Conservation (phyloP, 2,888 invertebrate genomes). For the Spodoptera littoralis region DNA sequence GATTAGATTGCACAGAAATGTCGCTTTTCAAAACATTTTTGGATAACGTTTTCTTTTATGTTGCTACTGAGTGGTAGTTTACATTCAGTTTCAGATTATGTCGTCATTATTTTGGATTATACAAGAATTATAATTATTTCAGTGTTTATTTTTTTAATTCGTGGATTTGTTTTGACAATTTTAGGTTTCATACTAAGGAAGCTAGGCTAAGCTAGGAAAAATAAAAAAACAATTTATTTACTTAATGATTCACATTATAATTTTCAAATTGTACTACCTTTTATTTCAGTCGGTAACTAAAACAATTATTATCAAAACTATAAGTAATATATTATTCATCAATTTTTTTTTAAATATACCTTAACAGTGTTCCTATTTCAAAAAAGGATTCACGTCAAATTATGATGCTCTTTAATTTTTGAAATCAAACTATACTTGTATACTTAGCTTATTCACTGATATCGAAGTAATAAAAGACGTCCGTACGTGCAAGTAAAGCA, state of each 20-base stretch:
- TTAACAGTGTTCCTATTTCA: too few species aligned
- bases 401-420: not conserved
- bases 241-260: too few species aligned
- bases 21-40: slow-evolving; percentile 60
- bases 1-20: slow-evolving; percentile 74
- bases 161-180: not conserved
- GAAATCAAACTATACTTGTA: not conserved
- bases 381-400: not conserved
- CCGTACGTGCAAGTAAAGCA: slow-evolving; percentile 65
- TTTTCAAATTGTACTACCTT: too few species aligned
- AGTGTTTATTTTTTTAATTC: not conserved
- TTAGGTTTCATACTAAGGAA: not conserved
- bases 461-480: slow-evolving; percentile 29
- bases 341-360: too few species aligned
- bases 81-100: slow-evolving; percentile 30
- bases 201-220: too few species aligned
- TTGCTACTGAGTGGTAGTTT: slow-evolving; percentile 40
- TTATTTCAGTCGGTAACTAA: too few species aligned
- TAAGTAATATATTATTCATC: too few species aligned
- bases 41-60: slow-evolving; percentile 53
- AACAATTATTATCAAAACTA: too few species aligned
- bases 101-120: slow-evolving; percentile 15
- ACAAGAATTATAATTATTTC: not conserved
- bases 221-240: too few species aligned
- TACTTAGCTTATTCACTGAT: slow-evolving; percentile 1